A percentile compares a stretch with the other conserved stretches of the same genome.
Conservation (phyloP, 2,113 vertebrate species). For the Euleptes europaea region DNA sequence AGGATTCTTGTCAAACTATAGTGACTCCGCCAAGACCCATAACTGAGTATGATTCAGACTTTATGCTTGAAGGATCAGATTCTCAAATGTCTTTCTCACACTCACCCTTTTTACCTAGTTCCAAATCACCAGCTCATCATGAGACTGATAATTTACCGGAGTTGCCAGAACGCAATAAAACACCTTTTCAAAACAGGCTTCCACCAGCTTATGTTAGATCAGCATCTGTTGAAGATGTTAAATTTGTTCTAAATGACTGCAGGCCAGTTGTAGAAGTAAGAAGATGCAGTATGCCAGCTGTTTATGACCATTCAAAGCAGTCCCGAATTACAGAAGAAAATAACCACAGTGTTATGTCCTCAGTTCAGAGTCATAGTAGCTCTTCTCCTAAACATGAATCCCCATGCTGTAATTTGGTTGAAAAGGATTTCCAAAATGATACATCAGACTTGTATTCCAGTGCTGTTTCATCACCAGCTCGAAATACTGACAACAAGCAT, state of each 20-base stretch:
- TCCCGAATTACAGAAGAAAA: conserved; percentile 76
- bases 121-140: conserved; percentile 86
- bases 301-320: conserved; percentile 74
- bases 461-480: conserved; percentile 55
- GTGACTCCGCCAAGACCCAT: conserved; percentile 84
- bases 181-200: conserved; percentile 73
- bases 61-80: conserved; percentile 87
- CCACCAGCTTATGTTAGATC: conserved; percentile 84
- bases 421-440: conserved; percentile 63
- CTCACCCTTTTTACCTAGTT: conserved; percentile 83
- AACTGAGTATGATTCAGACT: conserved; percentile 89
- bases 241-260: conserved; percentile 77
- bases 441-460: conserved; percentile 58
- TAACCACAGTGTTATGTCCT: conserved; percentile 29
- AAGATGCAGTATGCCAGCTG: conserved; percentile 73
- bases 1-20: conserved; percentile 90
- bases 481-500: conserved; percentile 69
- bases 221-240: conserved; percentile 87
- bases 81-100: conserved; percentile 92
- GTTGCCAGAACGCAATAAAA: conserved; percentile 76
- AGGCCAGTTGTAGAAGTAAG: conserved; percentile 77
- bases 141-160: conserved; percentile 83
- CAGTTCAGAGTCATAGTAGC: conserved; percentile 50
- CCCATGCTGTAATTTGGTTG: conserved; percentile 47
- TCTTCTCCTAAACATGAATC: conserved; percentile 75